Evolutionary conservation across 1,140 invertebrate species (phyloP).

Genomic region (Lysiphlebus fabarum): DNA sequence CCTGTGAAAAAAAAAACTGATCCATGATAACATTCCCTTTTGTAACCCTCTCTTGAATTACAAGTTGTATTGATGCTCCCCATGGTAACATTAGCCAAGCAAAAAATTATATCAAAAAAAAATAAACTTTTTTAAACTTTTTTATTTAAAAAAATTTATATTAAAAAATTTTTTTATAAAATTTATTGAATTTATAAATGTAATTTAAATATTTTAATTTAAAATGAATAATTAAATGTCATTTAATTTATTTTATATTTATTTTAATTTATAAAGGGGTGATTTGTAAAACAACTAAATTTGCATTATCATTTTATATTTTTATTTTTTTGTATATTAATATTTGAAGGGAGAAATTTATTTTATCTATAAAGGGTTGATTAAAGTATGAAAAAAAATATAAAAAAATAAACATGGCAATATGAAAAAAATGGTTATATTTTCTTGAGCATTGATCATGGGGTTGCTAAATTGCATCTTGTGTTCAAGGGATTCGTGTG

Average conservation of each 20-base stretch:
- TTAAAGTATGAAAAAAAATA: constrained; percentile 12
- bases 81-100: constrained; percentile 38
- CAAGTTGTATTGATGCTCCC: constrained; percentile 42
- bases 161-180: no score
- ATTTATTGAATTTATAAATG: no score
- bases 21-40: constrained; percentile 24
- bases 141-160: no score
- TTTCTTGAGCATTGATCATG: constrained; percentile 39
- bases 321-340: not conserved
- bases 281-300: not conserved
- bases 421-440: constrained; percentile 41
- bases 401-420: constrained; percentile 21
- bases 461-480: constrained; percentile 28
- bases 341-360: no score
- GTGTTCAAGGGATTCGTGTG: constrained; percentile 55
- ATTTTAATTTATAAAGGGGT: no score
- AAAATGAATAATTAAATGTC: no score
- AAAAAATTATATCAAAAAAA: no score
- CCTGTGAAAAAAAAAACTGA: no score
- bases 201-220: no score
- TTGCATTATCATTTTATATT: constrained; percentile 8
- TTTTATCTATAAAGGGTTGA: no score
- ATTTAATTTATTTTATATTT: no score
- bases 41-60: constrained; percentile 52
- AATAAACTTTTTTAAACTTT: no score